Evolutionary conservation across 1,140 invertebrate genomes (phyloP).

Genomic region (Heterodera schachtii): DNA sequence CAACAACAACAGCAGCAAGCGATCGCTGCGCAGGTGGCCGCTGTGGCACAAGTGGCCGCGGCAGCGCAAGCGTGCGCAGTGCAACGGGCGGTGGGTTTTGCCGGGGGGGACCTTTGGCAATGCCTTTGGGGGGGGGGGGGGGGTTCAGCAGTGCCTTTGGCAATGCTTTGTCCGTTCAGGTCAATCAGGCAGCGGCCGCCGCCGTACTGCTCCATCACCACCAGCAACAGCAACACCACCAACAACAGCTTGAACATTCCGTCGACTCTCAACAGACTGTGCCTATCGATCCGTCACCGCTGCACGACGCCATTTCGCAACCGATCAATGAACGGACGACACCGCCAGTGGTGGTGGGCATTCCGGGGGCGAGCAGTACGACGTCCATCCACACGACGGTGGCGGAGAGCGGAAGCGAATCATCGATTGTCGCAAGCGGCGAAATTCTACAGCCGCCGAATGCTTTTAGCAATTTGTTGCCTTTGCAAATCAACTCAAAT

Average conservation of each 20-base stretch:
- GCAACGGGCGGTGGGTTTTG: conserved; percentile 18
- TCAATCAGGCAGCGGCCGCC: conserved; percentile 8
- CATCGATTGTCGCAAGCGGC: not conserved
- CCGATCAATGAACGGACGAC: not conserved
- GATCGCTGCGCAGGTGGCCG: conserved; percentile 30
- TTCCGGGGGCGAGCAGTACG: conserved; percentile 9
- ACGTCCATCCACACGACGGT: conserved; percentile 18
- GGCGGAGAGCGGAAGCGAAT: not conserved
- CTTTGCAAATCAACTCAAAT: not conserved
- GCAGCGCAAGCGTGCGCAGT: conserved; percentile 31
- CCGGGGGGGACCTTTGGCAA: too few relatives aligned
- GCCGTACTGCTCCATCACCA: conserved; percentile 31
- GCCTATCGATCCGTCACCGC: not conserved
- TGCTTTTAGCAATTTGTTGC: not conserved
- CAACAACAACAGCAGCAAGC: conserved; percentile 26
- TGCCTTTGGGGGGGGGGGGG: too few relatives aligned
- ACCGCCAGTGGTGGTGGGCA: not conserved
- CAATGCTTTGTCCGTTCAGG: not conserved
- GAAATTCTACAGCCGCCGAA: not conserved
- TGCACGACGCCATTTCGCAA: not conserved
- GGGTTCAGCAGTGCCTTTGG: not conserved
- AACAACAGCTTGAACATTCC: conserved; percentile 8
- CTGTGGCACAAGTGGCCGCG: conserved; percentile 28
- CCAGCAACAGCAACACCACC: conserved; percentile 20
- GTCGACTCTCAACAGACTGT: not conserved